These are phyloP conservation scores for Apodemus agrarius DNA, from an alignment of 2,797 vertebrate species.

Conservation along the genomic window DNA sequence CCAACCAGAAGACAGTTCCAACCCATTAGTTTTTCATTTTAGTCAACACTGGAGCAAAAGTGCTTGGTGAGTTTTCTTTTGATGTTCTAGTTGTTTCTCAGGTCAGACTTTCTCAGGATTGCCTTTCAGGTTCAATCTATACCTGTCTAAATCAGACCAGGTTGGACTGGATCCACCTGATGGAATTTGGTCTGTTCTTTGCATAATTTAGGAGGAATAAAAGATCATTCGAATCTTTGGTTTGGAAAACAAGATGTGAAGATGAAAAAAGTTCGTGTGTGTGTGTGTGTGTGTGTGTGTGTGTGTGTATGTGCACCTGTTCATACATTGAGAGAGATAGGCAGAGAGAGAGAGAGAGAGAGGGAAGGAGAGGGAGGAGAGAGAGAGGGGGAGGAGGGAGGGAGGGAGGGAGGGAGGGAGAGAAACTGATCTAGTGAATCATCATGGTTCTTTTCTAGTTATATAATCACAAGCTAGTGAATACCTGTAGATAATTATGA, in stretches of 20 bases:
- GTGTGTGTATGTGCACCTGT: no score
- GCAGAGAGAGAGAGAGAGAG: no score
- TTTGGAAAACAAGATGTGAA: constrained; percentile 52
- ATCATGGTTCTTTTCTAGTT: no score
- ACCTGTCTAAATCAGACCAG: background rate
- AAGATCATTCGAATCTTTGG: constrained; percentile 10
- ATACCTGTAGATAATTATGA: background rate
- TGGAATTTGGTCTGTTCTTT: background rate
- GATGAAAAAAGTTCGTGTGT: background rate
- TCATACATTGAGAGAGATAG: no score
- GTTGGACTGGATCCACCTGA: background rate
- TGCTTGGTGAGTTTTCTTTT: background rate
- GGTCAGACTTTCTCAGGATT: background rate
- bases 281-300: no score
- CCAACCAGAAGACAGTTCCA: constrained; percentile 1
- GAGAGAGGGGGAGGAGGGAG: background rate
- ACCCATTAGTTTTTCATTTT: background rate
- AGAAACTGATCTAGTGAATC: background rate
- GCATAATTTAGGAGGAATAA: background rate
- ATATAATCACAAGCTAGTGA: no score
- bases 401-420: background rate
- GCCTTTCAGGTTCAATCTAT: background rate
- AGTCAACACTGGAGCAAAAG: background rate
- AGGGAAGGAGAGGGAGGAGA: background rate
- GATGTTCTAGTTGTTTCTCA: background rate